Evolutionary conservation across 1,140 invertebrate species (phyloP), one percentile per base, ranked within the genome.

Genomic region (Maniola jurtina): DNA sequence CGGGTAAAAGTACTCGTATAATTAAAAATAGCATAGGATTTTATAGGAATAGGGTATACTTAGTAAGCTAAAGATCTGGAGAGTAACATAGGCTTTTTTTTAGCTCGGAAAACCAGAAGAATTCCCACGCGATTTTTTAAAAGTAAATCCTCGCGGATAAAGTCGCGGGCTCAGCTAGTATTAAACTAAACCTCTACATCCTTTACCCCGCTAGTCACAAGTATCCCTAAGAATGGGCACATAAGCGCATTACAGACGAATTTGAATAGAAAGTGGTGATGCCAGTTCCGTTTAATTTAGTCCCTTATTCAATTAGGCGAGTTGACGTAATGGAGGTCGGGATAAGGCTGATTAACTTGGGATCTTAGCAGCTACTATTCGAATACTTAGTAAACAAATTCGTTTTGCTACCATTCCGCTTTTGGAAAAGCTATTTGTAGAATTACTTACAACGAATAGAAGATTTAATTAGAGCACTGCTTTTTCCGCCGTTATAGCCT

Each of bases 221-320:
- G 42, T 45, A 45, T 45, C 42, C 42, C 48, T 55, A 35, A 55
- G 34, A 55, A 55, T 35, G 15, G 54, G 76, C 70, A 73, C 56
- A 58, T 54, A 16, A 52, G 54, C 40, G 52, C 54, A 64, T 52
- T 40, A 65, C 40, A 52, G 64, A 52, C 64, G 48, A 65, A 86
- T 86, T 86, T 86, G 82, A 86, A 86, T 86, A 83, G 81, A 86
- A 86, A 86, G 84, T 83, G 84, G 84, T 81, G 79, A 83, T 76
- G 74, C 77, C 72, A 75, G 71, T 72, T 80, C 73, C 73, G 73
- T 83, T 83, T 82, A 86, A 86, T 84, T 86, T 80, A 77, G 78
- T 78, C 84, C 84, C 81, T 83, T 77, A 82, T 83, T 86, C 79
- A 82, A 86, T 86, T 86, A 86, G 77, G 76, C 74, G 69, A 72